A percentile compares a stretch with the other conserved stretches of the same genome.
These are phyloP conservation scores for Ginglymostoma cirratum DNA, from an alignment of 2,113 vertebrate genomes.

Conservation along the genomic window DNA sequence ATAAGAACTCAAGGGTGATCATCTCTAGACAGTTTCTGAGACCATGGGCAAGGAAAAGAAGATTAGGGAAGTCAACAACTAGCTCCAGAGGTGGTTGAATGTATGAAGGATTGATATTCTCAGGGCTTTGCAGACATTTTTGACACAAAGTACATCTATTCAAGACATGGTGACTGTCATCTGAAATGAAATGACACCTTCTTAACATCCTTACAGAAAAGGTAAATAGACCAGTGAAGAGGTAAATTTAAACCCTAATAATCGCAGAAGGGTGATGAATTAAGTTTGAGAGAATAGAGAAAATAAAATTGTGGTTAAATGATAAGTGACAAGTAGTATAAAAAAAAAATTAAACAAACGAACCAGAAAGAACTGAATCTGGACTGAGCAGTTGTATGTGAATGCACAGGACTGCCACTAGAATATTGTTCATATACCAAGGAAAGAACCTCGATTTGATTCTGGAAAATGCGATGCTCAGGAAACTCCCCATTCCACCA, in stretches of 20 bases:
- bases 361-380: neutral
- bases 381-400: neutral
- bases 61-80: neutral
- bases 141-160: neutral
- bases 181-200: neutral
- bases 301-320: neutral
- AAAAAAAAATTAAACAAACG: neutral
- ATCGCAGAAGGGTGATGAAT: neutral
- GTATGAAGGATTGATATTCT: neutral
- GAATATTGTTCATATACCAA: neutral
- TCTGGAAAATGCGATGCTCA: neutral
- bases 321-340: neutral
- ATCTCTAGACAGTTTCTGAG: neutral
- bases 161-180: neutral
- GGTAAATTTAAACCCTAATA: neutral
- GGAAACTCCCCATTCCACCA: no score
- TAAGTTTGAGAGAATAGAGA: neutral
- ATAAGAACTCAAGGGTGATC: neutral
- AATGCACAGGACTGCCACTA: neutral
- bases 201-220: neutral
- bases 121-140: neutral
- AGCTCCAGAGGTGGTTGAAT: neutral
- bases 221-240: neutral
- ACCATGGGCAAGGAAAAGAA: neutral
- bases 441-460: neutral